Evolutionary conservation across 2,888 invertebrate genomes (phyloP).

Genomic region (Cantharis flavilabris): DNA sequence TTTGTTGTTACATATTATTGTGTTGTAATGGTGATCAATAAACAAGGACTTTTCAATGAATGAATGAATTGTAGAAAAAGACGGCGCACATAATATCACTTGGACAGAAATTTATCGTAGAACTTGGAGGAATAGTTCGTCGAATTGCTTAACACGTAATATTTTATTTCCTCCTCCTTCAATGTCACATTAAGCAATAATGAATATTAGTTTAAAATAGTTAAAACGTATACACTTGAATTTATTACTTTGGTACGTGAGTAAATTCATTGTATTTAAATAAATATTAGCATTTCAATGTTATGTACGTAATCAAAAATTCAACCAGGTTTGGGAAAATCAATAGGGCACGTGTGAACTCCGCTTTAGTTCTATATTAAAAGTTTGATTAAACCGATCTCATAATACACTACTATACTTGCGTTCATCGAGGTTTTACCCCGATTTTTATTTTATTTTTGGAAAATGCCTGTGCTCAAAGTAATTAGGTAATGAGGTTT

Average conservation of each 20-base stretch:
- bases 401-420: neutral
- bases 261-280: neutral
- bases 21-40: neutral
- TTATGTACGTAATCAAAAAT: neutral
- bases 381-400: neutral
- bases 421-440: slow-evolving; percentile 8
- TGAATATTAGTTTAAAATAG: neutral
- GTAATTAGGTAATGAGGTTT: neutral
- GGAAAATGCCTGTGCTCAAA: neutral
- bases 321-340: neutral
- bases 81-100: slow-evolving; percentile 7
- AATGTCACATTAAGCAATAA: slow-evolving; percentile 25
- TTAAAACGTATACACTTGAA: neutral
- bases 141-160: slow-evolving; percentile 14
- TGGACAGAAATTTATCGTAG: slow-evolving; percentile 20
- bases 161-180: slow-evolving; percentile 17
- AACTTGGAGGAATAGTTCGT: neutral
- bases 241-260: neutral
- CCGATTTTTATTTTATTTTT: slow-evolving; percentile 27
- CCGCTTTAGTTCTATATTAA: neutral
- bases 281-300: neutral
- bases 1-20: neutral
- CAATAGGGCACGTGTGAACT: neutral
- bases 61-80: slow-evolving; percentile 8
- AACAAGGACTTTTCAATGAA: neutral